A percentile compares a stretch with the other conserved stretches of the same genome.
Evolutionary conservation across 1,140 invertebrate species (phyloP).

Genomic region (Onthophagus taurus): DNA sequence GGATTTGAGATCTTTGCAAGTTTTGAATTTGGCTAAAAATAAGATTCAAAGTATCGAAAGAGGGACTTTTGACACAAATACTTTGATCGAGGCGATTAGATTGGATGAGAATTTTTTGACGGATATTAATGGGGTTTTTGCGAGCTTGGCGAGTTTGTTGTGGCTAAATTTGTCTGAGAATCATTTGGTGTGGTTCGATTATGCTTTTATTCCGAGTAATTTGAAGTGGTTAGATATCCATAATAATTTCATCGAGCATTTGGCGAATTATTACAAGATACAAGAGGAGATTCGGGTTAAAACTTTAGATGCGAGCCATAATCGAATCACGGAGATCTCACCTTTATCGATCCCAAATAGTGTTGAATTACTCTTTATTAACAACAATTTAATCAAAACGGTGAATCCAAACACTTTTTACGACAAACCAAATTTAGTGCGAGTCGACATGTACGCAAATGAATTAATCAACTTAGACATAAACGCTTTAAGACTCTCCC

Average conservation of each 20-base stretch:
- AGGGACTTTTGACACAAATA: conserved; percentile 71
- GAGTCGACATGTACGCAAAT: conserved; percentile 84
- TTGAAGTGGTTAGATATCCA: conserved; percentile 86
- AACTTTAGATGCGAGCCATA: conserved; percentile 79
- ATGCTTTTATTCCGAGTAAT: conserved; percentile 76
- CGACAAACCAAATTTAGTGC: conserved; percentile 70
- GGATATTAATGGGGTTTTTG: conserved; percentile 79
- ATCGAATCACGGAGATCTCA: conserved; percentile 69
- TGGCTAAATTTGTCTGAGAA: conserved; percentile 87
- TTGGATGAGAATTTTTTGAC: conserved; percentile 78
- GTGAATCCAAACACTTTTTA: conserved; percentile 77
- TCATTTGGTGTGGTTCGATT: conserved; percentile 84
- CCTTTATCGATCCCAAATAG: conserved; percentile 79
- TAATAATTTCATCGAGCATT: conserved; percentile 74
- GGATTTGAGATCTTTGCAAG: conserved; percentile 71
- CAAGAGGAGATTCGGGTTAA: conserved; percentile 69
- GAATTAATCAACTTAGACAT: conserved; percentile 71
- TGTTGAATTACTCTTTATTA: conserved; percentile 78
- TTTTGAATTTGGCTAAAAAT: conserved; percentile 79
- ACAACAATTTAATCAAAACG: conserved; percentile 75
- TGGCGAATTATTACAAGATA: conserved; percentile 78
- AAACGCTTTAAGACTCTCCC: conserved; percentile 64
- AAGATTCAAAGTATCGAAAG: conserved; percentile 74
- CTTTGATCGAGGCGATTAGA: conserved; percentile 69
- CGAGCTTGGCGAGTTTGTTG: conserved; percentile 65